Evolutionary conservation across 1,140 invertebrate genomes (phyloP).

Genomic region (Mercenaria mercenaria): DNA sequence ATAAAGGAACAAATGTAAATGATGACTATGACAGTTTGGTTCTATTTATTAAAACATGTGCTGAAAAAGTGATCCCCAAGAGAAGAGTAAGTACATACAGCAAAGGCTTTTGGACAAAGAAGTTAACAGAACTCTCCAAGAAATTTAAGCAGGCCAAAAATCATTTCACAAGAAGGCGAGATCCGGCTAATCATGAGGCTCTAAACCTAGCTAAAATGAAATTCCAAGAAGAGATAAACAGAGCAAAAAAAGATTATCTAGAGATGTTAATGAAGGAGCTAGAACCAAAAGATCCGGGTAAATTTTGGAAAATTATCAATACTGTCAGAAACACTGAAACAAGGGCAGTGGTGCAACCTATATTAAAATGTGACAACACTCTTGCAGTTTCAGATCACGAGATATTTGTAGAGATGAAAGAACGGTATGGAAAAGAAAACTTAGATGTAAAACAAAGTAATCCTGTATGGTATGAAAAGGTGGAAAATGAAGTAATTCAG

Average conservation of each 20-base stretch:
- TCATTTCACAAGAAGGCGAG: background rate
- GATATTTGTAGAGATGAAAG: background rate
- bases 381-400: background rate
- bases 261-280: background rate
- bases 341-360: background rate
- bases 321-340: background rate
- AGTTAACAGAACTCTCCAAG: background rate
- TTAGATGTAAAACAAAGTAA: background rate
- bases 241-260: background rate
- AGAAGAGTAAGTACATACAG: background rate
- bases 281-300: background rate
- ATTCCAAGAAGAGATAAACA: background rate
- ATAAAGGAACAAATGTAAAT: too few species aligned
- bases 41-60: too few species aligned
- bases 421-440: background rate
- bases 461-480: background rate
- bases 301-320: constrained; percentile 13
- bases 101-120: background rate
- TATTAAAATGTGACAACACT: background rate
- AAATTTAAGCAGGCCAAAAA: background rate
- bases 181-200: background rate
- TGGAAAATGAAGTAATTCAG: background rate
- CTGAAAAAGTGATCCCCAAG: too few species aligned
- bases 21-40: too few species aligned
- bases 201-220: background rate